Conservation (phyloP, 2,797 vertebrate genomes). For the Mastacembelus armatus region DNA sequence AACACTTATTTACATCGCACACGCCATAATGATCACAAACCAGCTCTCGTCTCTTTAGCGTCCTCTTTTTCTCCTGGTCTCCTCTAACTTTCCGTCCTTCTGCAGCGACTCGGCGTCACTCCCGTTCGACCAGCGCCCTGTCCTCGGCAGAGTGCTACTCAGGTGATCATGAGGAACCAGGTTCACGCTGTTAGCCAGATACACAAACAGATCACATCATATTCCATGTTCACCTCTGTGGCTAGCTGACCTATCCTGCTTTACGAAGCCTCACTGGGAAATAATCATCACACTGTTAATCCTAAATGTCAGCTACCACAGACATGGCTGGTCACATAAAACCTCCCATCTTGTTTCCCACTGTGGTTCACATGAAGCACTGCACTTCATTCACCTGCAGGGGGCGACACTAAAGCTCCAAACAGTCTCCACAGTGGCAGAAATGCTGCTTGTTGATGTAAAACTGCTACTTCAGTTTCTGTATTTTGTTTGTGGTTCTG, state of each 20-base stretch:
- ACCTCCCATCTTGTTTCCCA: too few relatives aligned
- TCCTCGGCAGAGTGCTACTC: constrained; percentile 92
- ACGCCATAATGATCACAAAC: too few relatives aligned
- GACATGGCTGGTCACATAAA: neutral
- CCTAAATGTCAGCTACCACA: neutral
- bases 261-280: neutral
- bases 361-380: too few relatives aligned
- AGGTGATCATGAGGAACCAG: constrained; percentile 85
- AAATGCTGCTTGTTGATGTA: neutral
- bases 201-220: neutral
- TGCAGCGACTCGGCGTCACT: constrained; percentile 92
- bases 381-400: neutral
- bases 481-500: too few relatives aligned
- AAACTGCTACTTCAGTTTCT: too few relatives aligned
- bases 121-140: constrained; percentile 95
- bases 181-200: constrained; percentile 12
- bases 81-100: constrained; percentile 84
- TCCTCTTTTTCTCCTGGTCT: too few relatives aligned
- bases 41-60: neutral
- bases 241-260: neutral
- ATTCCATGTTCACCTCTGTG: neutral
- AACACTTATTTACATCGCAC: neutral
- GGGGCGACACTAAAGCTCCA: neutral
- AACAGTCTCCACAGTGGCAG: neutral
- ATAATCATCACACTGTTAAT: neutral